Evolutionary conservation across 2,113 vertebrate genomes (phyloP), one percentile per base, ranked within the genome.

Genomic region (Microtus richardsoni): DNA sequence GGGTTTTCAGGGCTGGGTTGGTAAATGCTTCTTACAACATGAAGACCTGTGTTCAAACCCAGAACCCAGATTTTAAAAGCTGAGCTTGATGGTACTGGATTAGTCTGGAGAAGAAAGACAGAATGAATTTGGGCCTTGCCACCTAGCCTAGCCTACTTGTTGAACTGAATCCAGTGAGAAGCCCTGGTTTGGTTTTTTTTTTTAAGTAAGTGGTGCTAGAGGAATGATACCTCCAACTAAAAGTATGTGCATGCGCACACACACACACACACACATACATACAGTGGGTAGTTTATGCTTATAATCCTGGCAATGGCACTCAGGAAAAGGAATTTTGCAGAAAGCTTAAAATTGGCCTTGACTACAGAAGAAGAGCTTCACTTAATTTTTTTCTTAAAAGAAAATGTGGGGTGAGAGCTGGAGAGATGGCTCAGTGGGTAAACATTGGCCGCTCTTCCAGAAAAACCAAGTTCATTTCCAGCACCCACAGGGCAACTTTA

Each of bases 191-290:
- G 1, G 5, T 6, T 19, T 7, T 58, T 19, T 58, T 19, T 58
- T 58, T 58, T 30, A 30, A 66, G 64, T 70, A 70, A n/a, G 39
- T 74, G 71, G 71, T 12, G 9, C 39, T 24, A 17, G 74, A 77
- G 74, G 74, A 49, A 77, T 77, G 74, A 30, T 28, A 77, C 44
- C 13, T 33, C 71, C 39, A 74, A 41, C n/a, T 73, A 41, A 39
- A 73, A 70, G 68, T 70, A 14, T 36, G 16, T 36, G 30, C 30
- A 30, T 5, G 13, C 2, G 10, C 7, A 8, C 36, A 16, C 7
- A 0, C 10, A 3, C 28, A 17, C 0, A 33, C 17, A 73, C 7
- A n/a, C 19, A 41, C 71, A 74, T 8, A n/a, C 19, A 2, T 2
- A 8, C 28, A 33, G 10, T 54, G 49, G n/a, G n/a, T 71, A 12